Conservation (phyloP, 2,888 invertebrate genomes). For the Lydus trimaculatus region DNA sequence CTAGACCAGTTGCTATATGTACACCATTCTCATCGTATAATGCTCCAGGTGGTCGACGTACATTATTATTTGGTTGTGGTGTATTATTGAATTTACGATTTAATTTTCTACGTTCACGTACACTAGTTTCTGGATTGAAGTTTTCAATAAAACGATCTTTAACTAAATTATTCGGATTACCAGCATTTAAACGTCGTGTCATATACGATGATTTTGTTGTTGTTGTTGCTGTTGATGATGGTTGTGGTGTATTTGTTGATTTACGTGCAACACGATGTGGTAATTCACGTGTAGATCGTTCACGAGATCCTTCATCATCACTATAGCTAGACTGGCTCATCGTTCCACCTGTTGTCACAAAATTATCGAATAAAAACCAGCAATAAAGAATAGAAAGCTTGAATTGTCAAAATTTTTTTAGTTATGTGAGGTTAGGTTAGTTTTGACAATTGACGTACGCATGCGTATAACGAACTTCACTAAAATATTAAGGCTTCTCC, state of each 20-base stretch:
- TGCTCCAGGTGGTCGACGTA: slow-evolving; percentile 62
- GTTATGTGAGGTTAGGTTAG: too few species aligned
- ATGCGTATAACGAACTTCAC: too few species aligned
- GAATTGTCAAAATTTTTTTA: too few species aligned
- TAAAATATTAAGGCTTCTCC: too few species aligned
- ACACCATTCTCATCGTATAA: slow-evolving; percentile 77
- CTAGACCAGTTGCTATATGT: slow-evolving; percentile 68
- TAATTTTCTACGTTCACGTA: slow-evolving; percentile 78
- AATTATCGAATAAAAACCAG: too few species aligned
- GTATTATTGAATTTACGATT: slow-evolving; percentile 69
- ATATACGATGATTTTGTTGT: slow-evolving; percentile 41
- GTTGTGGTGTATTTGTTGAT: slow-evolving; percentile 35
- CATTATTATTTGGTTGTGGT: slow-evolving; percentile 51
- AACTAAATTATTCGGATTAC: slow-evolving; percentile 23
- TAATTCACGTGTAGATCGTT: slow-evolving; percentile 21
- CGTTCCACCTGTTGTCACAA: too few species aligned
- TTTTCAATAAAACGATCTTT: slow-evolving; percentile 60
- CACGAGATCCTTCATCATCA: slow-evolving; percentile 43
- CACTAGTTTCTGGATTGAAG: slow-evolving; percentile 82
- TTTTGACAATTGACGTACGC: too few species aligned
- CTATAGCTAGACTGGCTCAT: slow-evolving; percentile 24
- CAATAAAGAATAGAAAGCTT: too few species aligned
- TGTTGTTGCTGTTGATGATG: slow-evolving; percentile 17
- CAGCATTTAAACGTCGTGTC: slow-evolving; percentile 19
- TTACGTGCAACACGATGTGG: slow-evolving; percentile 47